These are phyloP conservation scores for Micropterix aruncella DNA, from an alignment of 2,888 invertebrate species.

Conservation along the genomic window DNA sequence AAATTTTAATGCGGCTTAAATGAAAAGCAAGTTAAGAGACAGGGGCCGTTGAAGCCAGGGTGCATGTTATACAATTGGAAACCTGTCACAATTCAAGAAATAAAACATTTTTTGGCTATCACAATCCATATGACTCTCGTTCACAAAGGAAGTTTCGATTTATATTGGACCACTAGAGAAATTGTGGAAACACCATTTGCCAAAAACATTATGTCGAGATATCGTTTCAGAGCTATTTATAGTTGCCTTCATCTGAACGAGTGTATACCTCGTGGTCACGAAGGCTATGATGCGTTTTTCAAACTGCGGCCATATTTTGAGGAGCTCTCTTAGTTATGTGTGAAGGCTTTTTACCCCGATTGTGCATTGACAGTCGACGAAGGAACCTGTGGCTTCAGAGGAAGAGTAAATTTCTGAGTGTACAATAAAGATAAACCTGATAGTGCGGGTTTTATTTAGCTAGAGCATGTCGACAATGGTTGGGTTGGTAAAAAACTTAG, in stretches of 20 bases:
- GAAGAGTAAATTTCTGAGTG: slow-evolving; percentile 9
- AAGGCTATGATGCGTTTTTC: slow-evolving; percentile 10
- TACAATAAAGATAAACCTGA: slow-evolving; percentile 13
- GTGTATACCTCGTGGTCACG: slow-evolving; percentile 8
- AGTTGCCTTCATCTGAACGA: slow-evolving; percentile 12
- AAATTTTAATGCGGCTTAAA: no score
- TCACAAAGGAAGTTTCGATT: slow-evolving; percentile 11
- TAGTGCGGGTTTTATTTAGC: slow-evolving; percentile 12
- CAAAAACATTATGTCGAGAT: slow-evolving; percentile 9
- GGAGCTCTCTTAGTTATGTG: slow-evolving; percentile 10
- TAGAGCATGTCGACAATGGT: no score
- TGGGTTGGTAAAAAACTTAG: no score
- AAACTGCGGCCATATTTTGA: slow-evolving; percentile 12
- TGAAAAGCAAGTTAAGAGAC: no score
- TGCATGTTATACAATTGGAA: slow-evolving; percentile 9
- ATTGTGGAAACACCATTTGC: slow-evolving; percentile 12
- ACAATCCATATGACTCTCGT: slow-evolving; percentile 10
- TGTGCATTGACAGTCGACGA: slow-evolving; percentile 10
- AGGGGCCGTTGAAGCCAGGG: slow-evolving; percentile 6
- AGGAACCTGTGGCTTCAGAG: slow-evolving; percentile 12
- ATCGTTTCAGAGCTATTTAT: slow-evolving; percentile 12
- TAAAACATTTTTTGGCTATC: slow-evolving; percentile 8
- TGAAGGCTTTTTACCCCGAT: slow-evolving; percentile 8
- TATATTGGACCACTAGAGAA: slow-evolving; percentile 12
- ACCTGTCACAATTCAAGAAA: slow-evolving; percentile 8